phyloP scores from a whole-genome alignment of 2,797 vertebrate species.

The Acomys russatus region DNA sequence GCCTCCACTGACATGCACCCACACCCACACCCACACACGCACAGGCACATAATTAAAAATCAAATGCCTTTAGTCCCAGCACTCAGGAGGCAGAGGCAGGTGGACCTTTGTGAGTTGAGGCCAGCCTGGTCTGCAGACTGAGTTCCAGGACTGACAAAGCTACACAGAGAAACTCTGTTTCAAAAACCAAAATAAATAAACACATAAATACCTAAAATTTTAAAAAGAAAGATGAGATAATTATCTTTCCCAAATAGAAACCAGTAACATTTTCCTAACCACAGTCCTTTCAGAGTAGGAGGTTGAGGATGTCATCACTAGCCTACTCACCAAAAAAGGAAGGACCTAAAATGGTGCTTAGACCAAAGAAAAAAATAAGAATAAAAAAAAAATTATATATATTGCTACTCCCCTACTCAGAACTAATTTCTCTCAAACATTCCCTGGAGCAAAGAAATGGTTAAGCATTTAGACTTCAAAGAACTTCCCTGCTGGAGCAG shows the following conservation, averaged over 20 bases:
- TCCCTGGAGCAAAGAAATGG: constrained; percentile 37
- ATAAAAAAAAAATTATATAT: neutral
- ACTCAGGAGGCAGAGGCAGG: neutral
- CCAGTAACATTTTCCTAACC: neutral
- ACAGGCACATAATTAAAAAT: neutral
- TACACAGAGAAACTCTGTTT: neutral
- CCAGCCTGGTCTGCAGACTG: neutral
- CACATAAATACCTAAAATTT: neutral
- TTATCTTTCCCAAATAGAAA: constrained; percentile 16
- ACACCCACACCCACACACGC: neutral
- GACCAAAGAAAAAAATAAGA: neutral
- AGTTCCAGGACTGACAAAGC: neutral
- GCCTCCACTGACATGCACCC: neutral
- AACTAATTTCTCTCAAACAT: constrained; percentile 55
- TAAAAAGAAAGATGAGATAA: neutral
- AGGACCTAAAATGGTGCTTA: neutral
- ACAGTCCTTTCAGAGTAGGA: neutral
- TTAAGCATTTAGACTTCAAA: constrained; percentile 51
- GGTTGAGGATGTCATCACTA: neutral
- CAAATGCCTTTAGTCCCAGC: neutral
- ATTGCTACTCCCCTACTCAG: neutral
- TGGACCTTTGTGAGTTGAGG: neutral
- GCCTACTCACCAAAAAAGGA: neutral
- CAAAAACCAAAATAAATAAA: neutral
- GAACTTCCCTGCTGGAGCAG: neutral